Evolutionary conservation across 2,797 vertebrate genomes (phyloP), one percentile per base, ranked within the genome.

Genomic region (Sebastes kiyomatsui): DNA sequence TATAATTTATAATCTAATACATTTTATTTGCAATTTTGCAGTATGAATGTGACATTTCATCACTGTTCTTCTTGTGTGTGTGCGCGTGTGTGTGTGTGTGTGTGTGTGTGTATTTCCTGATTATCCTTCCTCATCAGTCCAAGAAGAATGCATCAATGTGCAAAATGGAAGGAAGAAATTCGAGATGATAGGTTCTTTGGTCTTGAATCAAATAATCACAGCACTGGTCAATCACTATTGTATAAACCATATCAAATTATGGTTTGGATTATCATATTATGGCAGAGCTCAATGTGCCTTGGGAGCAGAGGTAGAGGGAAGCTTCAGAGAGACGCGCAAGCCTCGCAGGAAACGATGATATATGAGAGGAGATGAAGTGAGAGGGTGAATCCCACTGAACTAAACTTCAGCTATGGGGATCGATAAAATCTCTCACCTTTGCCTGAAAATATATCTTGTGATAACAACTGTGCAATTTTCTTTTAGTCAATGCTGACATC

Each of bases 231-330:
- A 84, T 88, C 80, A 81, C 67, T 23, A 60, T 84, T 76, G 75
- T 85, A 89, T 83, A 72, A 90, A 89, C 70, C 67, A 70, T 85
- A 91, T 91, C 72, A 49, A 89, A 92, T 93, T 88, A 93, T 87
- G 90, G 88, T 84, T 88, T 75, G 18, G 60, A 87, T 91, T 25
- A 93, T 92, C 79, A 80, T 38, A 89, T 93, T 90, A 92, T 81
- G 86, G 86, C 35, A 49, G 83, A 67, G 84, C 72, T 88, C 72
- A 42, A 33, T 77, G 80, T 79, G 78, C 62, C 83, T 59, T 66
- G 77, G 89, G 80, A 89, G 68, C 23, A 64, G 70, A 86, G 49
- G 80, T 66, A 82, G 59, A 76, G 72, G 75, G 64, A 81, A 85
- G 83, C 60, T 74, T 81, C 72, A 66, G n/a, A 74, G 66, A 86